A percentile compares a stretch with the other conserved stretches of the same genome.
These are phyloP conservation scores for Battus philenor DNA, from an alignment of 1,140 invertebrate species.

Conservation along the genomic window DNA sequence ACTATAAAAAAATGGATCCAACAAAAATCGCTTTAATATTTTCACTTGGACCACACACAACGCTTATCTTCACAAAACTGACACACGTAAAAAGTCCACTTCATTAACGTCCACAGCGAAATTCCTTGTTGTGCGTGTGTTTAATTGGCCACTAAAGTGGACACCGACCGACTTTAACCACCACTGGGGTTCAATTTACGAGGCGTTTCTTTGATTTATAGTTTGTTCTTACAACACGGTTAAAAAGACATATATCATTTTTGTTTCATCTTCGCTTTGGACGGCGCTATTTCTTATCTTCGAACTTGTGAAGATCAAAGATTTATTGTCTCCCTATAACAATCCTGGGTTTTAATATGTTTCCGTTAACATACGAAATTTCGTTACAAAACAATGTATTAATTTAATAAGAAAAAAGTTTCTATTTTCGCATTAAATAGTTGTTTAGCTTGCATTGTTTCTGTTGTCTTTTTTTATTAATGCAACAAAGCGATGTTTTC, in stretches of 20 bases:
- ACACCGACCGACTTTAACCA: not conserved
- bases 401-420: too few relatives aligned
- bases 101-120: not conserved
- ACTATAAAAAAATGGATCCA: too few relatives aligned
- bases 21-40: not conserved
- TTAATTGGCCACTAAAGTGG: not conserved
- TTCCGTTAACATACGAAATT: too few relatives aligned
- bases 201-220: conserved; percentile 2
- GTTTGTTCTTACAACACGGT: not conserved
- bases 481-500: too few relatives aligned
- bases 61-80: not conserved
- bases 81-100: not conserved
- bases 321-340: too few relatives aligned
- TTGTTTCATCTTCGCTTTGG: not conserved
- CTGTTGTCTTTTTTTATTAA: too few relatives aligned
- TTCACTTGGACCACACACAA: not conserved
- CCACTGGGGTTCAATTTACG: not conserved
- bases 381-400: too few relatives aligned
- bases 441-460: too few relatives aligned
- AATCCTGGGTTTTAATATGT: too few relatives aligned
- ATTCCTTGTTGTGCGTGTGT: conserved; percentile 5
- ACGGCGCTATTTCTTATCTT: too few relatives aligned
- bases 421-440: too few relatives aligned
- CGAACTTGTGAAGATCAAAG: too few relatives aligned
- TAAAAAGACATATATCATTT: conserved; percentile 2